Evolutionary conservation across 2,888 invertebrate genomes (phyloP).

Genomic region (Leptodirus hochenwartii): DNA sequence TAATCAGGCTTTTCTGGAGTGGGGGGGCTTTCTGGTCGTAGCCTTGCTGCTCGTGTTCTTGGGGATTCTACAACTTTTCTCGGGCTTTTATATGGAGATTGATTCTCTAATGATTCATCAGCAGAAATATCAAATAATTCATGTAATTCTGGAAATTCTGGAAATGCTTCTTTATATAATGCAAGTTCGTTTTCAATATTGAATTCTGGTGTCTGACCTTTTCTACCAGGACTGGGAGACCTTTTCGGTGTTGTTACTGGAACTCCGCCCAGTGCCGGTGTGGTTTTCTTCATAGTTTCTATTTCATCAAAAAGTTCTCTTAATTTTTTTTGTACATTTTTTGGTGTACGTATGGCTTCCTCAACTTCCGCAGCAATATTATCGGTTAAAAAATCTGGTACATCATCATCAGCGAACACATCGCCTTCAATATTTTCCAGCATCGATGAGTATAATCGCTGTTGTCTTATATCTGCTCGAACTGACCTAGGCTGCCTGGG

Average conservation of each 20-base stretch:
- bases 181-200: slow-evolving; percentile 7
- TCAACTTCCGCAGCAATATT: slow-evolving; percentile 3
- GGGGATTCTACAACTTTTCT: too few relatives aligned
- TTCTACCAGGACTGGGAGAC: slow-evolving; percentile 12
- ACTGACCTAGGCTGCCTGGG: slow-evolving; percentile 3
- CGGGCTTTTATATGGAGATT: slow-evolving; percentile 7
- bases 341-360: slow-evolving; percentile 5
- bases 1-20: too few relatives aligned
- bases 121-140: too few relatives aligned
- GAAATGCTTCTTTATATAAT: too few relatives aligned
- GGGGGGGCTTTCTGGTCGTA: too few relatives aligned
- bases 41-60: too few relatives aligned
- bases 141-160: too few relatives aligned
- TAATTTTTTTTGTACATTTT: slow-evolving; percentile 7
- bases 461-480: slow-evolving; percentile 8
- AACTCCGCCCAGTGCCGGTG: slow-evolving; percentile 13
- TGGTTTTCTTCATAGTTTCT: slow-evolving; percentile 3
- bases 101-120: too few relatives aligned
- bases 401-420: slow-evolving; percentile 10
- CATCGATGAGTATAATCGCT: too few relatives aligned
- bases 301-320: slow-evolving; percentile 9
- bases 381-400: slow-evolving; percentile 8
- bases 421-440: slow-evolving; percentile 10
- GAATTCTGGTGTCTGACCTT: slow-evolving; percentile 4
- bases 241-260: slow-evolving; percentile 13